Evolutionary conservation across 2,888 invertebrate genomes (phyloP).

Genomic region (Zygothrica quintamaculata): DNA sequence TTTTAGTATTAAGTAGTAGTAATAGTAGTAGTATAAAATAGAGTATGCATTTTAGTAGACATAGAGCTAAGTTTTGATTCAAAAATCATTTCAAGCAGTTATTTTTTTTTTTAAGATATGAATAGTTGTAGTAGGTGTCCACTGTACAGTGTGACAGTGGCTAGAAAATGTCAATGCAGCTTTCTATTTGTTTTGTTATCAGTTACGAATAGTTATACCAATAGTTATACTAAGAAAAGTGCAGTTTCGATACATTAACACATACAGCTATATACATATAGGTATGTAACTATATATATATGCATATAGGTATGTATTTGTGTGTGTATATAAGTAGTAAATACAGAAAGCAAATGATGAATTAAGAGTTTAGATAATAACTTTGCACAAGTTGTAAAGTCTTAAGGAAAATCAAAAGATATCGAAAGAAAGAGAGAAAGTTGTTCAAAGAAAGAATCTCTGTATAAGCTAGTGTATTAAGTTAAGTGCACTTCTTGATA

Average conservation of each 20-base stretch:
- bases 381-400: too few species aligned
- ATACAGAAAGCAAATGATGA: constrained; percentile 13
- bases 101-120: constrained; percentile 39
- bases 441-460: not conserved
- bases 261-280: not conserved
- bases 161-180: constrained; percentile 70
- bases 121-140: constrained; percentile 48
- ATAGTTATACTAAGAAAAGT: constrained; percentile 73
- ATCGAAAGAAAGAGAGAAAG: constrained; percentile 7
- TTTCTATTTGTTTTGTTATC: constrained; percentile 59
- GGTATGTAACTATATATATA: constrained; percentile 18
- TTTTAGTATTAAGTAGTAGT: constrained; percentile 55
- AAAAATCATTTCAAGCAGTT: constrained; percentile 68
- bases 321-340: constrained; percentile 9
- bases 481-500: constrained; percentile 45
- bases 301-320: constrained; percentile 20
- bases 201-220: constrained; percentile 13
- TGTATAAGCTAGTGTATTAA: constrained; percentile 37
- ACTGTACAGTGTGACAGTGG: constrained; percentile 51
- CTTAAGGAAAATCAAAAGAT: constrained; percentile 15
- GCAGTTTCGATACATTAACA: constrained; percentile 70
- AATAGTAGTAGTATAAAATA: constrained; percentile 42
- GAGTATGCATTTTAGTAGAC: constrained; percentile 68
- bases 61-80: constrained; percentile 70
- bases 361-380: constrained; percentile 1